Conservation (phyloP, 1,140 invertebrate species). For the Drosophila azteca region DNA sequence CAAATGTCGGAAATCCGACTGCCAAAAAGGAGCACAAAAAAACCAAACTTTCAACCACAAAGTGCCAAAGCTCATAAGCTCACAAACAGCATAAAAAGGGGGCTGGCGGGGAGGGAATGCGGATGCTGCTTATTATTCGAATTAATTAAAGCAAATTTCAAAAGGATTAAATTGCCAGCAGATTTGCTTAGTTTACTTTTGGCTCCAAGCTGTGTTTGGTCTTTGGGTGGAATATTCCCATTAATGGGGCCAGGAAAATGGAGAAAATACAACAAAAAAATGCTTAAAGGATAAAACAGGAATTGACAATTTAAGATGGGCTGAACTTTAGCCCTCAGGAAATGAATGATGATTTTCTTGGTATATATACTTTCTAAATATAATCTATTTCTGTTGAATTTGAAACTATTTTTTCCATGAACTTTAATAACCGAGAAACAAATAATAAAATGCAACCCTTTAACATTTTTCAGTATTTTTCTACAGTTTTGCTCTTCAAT, state of each 20-base stretch:
- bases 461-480: not conserved
- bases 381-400: not conserved
- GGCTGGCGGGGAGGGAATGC: constrained; percentile 1
- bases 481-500: not conserved
- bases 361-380: not conserved
- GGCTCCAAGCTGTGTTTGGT: constrained; percentile 8
- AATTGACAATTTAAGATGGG: constrained; percentile 22
- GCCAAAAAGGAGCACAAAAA: constrained; percentile 30
- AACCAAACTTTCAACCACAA: constrained; percentile 46
- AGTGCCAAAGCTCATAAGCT: constrained; percentile 64
- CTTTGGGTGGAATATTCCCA: constrained; percentile 7
- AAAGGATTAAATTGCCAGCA: constrained; percentile 69
- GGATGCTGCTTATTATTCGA: constrained; percentile 68
- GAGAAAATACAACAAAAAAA: constrained; percentile 3
- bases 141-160: constrained; percentile 77
- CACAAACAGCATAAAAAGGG: constrained; percentile 62
- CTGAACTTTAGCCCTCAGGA: not conserved
- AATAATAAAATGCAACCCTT: not conserved
- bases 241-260: constrained; percentile 17
- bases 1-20: constrained; percentile 68
- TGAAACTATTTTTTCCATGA: not conserved
- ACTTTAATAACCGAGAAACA: not conserved
- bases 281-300: not conserved
- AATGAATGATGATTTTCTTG: not conserved
- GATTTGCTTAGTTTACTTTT: constrained; percentile 59